A percentile compares a stretch with the other conserved stretches of the same genome.
These are phyloP conservation scores for Helicoverpa zea DNA, from an alignment of 1,140 invertebrate species.

Conservation along the genomic window DNA sequence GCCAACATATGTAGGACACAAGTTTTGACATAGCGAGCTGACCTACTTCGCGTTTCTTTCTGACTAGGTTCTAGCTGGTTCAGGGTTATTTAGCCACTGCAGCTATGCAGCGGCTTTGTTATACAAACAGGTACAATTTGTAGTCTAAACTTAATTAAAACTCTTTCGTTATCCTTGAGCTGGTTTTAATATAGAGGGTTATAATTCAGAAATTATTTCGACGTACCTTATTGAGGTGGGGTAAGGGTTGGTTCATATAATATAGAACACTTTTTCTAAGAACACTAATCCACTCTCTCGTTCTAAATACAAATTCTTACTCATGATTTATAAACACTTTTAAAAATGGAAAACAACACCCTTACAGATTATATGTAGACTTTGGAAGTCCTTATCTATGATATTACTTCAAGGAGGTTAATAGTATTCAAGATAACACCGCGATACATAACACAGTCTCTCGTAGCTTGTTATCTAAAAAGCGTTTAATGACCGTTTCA, in stretches of 20 bases:
- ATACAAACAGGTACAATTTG: slow-evolving; percentile 2
- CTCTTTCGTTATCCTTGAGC: background rate
- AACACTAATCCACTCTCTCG: too few relatives aligned
- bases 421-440: too few relatives aligned
- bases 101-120: slow-evolving; percentile 13
- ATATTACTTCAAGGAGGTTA: background rate
- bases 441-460: background rate
- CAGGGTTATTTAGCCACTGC: slow-evolving; percentile 18
- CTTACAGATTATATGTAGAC: background rate
- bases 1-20: slow-evolving; percentile 68
- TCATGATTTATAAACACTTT: too few relatives aligned
- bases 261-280: too few relatives aligned
- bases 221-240: too few relatives aligned
- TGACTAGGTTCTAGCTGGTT: background rate
- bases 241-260: too few relatives aligned
- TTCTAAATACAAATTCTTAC: too few relatives aligned
- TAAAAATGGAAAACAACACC: too few relatives aligned
- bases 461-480: background rate
- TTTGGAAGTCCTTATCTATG: background rate
- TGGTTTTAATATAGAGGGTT: background rate
- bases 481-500: slow-evolving; percentile 57
- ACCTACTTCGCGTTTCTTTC: slow-evolving; percentile 48
- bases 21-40: slow-evolving; percentile 60
- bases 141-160: background rate
- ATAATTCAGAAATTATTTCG: too few relatives aligned